Evolutionary conservation across 2,888 invertebrate species (phyloP).

Genomic region (Drosophila nigritarsus): DNA sequence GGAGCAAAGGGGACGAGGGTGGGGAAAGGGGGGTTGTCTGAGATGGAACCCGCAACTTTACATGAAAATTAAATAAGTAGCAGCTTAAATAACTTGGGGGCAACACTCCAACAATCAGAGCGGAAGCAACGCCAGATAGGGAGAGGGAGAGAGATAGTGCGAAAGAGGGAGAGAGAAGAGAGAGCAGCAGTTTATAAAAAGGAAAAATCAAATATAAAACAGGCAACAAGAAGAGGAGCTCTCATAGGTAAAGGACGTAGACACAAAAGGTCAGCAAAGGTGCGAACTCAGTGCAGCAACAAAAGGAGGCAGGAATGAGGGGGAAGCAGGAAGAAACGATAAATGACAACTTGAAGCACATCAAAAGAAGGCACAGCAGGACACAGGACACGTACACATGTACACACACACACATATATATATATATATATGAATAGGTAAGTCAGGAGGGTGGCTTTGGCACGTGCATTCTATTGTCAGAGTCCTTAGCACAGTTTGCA

Average conservation of each 20-base stretch:
- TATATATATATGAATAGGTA: background rate
- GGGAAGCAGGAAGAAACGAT: slow-evolving; percentile 4
- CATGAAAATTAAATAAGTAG: slow-evolving; percentile 82
- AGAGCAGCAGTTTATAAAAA: slow-evolving; percentile 12
- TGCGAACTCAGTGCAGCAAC: slow-evolving; percentile 39
- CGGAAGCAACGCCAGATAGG: slow-evolving; percentile 27
- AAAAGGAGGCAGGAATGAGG: background rate
- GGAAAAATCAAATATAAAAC: slow-evolving; percentile 48
- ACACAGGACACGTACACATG: background rate
- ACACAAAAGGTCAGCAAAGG: slow-evolving; percentile 52
- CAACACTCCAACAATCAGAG: slow-evolving; percentile 15
- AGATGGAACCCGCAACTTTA: slow-evolving; percentile 51
- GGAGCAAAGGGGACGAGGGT: background rate
- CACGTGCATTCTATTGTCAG: slow-evolving; percentile 47
- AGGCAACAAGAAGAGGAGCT: slow-evolving; percentile 46
- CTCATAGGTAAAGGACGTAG: slow-evolving; percentile 12
- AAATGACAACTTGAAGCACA: slow-evolving; percentile 48
- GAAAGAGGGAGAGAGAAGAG: no score
- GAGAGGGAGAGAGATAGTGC: background rate
- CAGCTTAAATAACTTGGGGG: slow-evolving; percentile 73
- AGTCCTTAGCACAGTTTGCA: slow-evolving; percentile 24
- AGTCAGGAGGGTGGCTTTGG: slow-evolving; percentile 24
- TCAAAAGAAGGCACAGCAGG: slow-evolving; percentile 35
- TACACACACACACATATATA: background rate
- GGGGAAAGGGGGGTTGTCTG: background rate